These are phyloP conservation scores for Saccopteryx bilineata DNA, from an alignment of 2,113 vertebrate genomes.

Conservation along the genomic window DNA sequence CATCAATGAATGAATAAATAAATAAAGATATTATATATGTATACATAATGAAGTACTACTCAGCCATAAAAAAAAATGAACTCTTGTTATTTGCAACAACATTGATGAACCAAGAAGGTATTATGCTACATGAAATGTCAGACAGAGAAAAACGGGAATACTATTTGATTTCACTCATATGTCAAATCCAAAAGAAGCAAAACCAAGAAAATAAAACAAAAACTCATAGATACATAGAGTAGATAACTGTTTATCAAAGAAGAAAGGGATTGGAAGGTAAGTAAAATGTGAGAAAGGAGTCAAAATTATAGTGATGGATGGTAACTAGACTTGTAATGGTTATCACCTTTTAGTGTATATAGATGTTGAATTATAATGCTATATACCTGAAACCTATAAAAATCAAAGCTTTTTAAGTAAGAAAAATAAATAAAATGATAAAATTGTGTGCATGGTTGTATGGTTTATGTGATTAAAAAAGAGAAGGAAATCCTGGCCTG, in stretches of 20 bases:
- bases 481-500: background rate
- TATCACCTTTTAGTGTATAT: background rate
- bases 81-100: background rate
- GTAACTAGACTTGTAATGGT: background rate
- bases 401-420: background rate
- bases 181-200: background rate
- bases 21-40: no score
- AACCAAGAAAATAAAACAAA: background rate
- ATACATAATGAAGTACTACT: no score
- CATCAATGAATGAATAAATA: background rate
- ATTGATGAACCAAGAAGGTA: background rate
- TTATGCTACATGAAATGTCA: background rate
- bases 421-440: background rate
- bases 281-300: background rate
- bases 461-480: background rate
- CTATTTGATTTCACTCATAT: background rate
- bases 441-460: background rate
- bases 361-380: background rate
- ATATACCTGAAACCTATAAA: background rate
- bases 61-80: background rate
- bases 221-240: background rate
- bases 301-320: background rate
- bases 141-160: background rate
- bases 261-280: background rate
- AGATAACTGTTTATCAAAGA: background rate